These are phyloP conservation scores for Heterodera filipjevi DNA, from an alignment of 2,888 invertebrate species.

Conservation along the genomic window DNA sequence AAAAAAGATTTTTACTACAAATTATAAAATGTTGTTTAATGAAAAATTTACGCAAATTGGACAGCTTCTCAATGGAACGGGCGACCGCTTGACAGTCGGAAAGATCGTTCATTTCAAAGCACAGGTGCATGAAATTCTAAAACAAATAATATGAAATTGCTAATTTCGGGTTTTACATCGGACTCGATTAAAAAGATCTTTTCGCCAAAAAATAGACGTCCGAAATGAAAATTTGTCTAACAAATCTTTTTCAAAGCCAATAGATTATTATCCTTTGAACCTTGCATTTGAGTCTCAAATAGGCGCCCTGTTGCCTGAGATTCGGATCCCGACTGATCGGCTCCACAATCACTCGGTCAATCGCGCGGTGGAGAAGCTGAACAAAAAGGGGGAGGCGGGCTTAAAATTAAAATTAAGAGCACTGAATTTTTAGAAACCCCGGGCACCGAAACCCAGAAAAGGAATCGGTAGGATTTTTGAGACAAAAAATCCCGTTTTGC, in stretches of 20 bases:
- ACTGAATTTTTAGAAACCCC: too few relatives aligned
- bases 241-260: too few relatives aligned
- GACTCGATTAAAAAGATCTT: too few relatives aligned
- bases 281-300: slow-evolving; percentile 30
- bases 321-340: slow-evolving; percentile 42
- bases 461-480: too few relatives aligned
- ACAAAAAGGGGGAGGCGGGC: slow-evolving; percentile 29
- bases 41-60: slow-evolving; percentile 56
- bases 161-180: too few relatives aligned
- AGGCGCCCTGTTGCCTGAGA: slow-evolving; percentile 33
- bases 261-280: too few relatives aligned
- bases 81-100: slow-evolving; percentile 55
- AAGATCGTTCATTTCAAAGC: slow-evolving; percentile 47
- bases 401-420: too few relatives aligned
- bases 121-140: slow-evolving; percentile 57
- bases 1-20: too few relatives aligned
- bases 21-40: slow-evolving; percentile 21
- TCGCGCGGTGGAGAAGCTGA: slow-evolving; percentile 58
- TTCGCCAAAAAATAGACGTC: too few relatives aligned
- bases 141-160: background rate
- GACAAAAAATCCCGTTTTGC: too few relatives aligned
- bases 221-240: too few relatives aligned
- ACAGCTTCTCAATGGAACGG: slow-evolving; percentile 58
- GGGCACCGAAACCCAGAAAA: too few relatives aligned
- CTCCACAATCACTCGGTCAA: slow-evolving; percentile 60